Evolutionary conservation across 2,888 invertebrate genomes (phyloP).

Genomic region (Synanthedon tipuliformis): DNA sequence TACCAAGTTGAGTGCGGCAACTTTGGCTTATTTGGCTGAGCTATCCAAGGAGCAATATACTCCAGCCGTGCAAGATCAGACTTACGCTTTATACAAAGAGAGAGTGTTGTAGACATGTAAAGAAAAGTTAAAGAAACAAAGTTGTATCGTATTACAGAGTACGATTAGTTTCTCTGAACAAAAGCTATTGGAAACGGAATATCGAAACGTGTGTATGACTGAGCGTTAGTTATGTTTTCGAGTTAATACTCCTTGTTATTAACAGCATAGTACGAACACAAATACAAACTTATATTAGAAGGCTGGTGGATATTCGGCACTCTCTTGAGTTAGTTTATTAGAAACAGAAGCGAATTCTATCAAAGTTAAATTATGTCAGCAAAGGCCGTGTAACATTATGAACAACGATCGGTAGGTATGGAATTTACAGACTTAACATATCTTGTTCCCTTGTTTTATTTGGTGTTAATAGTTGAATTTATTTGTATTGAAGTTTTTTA

Average conservation of each 20-base stretch:
- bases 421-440: neutral
- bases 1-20: too few relatives aligned
- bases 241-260: neutral
- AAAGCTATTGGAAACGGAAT: neutral
- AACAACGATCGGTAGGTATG: neutral
- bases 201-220: neutral
- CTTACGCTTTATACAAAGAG: too few relatives aligned
- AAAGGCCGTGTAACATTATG: neutral
- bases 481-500: too few relatives aligned
- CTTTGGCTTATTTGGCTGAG: too few relatives aligned
- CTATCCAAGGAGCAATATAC: too few relatives aligned
- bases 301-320: slow-evolving; percentile 8
- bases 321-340: slow-evolving; percentile 14
- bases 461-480: too few relatives aligned
- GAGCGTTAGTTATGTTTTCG: neutral
- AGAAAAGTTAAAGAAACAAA: neutral
- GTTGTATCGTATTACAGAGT: neutral
- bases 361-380: slow-evolving; percentile 23
- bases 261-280: slow-evolving; percentile 5
- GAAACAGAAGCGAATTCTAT: slow-evolving; percentile 8
- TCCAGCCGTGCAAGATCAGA: too few relatives aligned
- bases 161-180: neutral
- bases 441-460: too few relatives aligned
- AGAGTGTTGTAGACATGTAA: neutral
- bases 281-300: slow-evolving; percentile 22